Evolutionary conservation across 2,888 invertebrate species (phyloP).

Genomic region (Emesis russula): DNA sequence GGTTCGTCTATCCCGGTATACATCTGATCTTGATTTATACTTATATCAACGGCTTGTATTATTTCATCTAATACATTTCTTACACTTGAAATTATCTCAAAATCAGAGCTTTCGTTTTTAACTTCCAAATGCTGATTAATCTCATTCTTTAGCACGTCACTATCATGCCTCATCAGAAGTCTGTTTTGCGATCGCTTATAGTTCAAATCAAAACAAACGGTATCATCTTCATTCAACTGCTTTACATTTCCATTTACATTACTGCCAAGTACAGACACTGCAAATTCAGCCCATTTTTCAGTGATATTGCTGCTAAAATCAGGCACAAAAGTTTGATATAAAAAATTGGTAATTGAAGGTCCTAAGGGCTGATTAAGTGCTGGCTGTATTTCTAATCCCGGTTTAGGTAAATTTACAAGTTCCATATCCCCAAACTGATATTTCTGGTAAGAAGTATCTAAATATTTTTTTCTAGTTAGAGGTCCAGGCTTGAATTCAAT

Average conservation of each 20-base stretch:
- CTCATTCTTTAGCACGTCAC: constrained; percentile 47
- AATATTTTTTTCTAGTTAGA: constrained; percentile 93
- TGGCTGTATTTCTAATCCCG: constrained; percentile 94
- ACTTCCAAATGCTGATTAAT: constrained; percentile 9
- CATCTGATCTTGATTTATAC: constrained; percentile 95
- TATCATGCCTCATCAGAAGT: constrained; percentile 94
- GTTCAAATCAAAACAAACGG: constrained; percentile 95
- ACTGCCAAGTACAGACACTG: constrained; percentile 94
- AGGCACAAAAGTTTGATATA: constrained; percentile 91
- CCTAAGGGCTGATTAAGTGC: constrained; percentile 94
- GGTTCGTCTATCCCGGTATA: constrained; percentile 91
- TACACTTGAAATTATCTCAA: constrained; percentile 89
- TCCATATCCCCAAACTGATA: constrained; percentile 93
- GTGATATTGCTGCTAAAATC: constrained; percentile 93
- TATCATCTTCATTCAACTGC: constrained; percentile 89
- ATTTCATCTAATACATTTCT: constrained; percentile 95
- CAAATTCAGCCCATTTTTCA: constrained; percentile 95
- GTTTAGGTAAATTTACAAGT: constrained; percentile 94
- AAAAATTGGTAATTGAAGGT: constrained; percentile 92
- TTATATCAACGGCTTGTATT: constrained; percentile 96
- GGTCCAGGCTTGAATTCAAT: constrained; percentile 96
- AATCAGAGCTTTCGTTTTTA: constrained; percentile 42
- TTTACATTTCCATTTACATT: constrained; percentile 88
- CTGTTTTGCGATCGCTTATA: constrained; percentile 96
- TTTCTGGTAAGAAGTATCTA: constrained; percentile 94